A percentile compares a stretch with the other conserved stretches of the same genome.
Conservation (phyloP, 1,140 invertebrate genomes). For the Dendrolimus punctatus region DNA sequence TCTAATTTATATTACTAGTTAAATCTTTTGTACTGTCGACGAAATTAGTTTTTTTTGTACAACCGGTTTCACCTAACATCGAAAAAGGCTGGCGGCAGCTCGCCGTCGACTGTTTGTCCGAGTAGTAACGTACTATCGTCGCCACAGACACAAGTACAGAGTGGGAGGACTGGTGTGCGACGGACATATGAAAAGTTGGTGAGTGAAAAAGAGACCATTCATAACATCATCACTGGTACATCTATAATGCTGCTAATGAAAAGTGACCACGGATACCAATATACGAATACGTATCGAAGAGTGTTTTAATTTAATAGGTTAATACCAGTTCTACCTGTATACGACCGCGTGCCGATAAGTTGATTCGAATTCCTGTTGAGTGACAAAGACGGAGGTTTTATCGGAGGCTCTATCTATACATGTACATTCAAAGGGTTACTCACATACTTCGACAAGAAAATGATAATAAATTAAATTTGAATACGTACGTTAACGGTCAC, state of each 20-base stretch:
- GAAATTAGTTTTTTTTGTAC: neutral
- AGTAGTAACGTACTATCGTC: constrained; percentile 47
- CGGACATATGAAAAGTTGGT: constrained; percentile 26
- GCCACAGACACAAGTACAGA: constrained; percentile 27
- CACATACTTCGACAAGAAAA: constrained; percentile 33
- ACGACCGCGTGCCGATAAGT: constrained; percentile 51
- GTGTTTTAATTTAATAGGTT: constrained; percentile 36
- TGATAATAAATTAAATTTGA: constrained; percentile 57
- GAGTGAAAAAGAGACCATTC: constrained; percentile 32
- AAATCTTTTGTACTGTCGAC: neutral
- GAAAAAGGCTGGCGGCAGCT: constrained; percentile 44
- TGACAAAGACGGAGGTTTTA: constrained; percentile 58
- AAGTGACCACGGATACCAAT: constrained; percentile 37
- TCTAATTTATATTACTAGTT: constrained; percentile 21
- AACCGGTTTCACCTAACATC: constrained; percentile 1
- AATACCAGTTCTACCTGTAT: constrained; percentile 65
- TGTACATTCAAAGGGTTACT: constrained; percentile 24
- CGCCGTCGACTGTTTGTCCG: constrained; percentile 42
- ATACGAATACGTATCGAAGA: constrained; percentile 22
- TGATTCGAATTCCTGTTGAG: constrained; percentile 64
- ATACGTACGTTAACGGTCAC: constrained; percentile 56
- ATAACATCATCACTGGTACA: constrained; percentile 38
- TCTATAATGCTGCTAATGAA: constrained; percentile 59
- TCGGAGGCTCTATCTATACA: constrained; percentile 41
- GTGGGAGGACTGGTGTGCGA: constrained; percentile 49